These are phyloP conservation scores for Hypotaenidia philippensis DNA, from an alignment of 2,797 vertebrate genomes.

Conservation along the genomic window DNA sequence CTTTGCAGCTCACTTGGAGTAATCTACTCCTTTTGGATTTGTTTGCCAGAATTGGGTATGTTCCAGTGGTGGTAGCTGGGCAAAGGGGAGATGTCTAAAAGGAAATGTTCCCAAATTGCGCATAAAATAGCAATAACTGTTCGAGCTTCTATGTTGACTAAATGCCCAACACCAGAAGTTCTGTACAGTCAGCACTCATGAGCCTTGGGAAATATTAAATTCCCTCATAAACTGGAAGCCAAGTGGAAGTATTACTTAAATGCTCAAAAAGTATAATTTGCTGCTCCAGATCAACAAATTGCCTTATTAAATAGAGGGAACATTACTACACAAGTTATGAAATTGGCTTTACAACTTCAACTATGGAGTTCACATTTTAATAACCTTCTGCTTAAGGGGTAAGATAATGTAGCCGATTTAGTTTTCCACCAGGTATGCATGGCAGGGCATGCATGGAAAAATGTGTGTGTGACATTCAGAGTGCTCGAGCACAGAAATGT, in stretches of 20 bases:
- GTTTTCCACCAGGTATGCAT: background rate
- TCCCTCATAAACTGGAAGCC: slow-evolving; percentile 64
- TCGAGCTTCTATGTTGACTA: slow-evolving; percentile 61
- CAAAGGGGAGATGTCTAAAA: slow-evolving; percentile 4
- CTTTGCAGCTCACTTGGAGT: background rate
- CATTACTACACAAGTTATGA: slow-evolving; percentile 41
- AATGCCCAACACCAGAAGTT: slow-evolving; percentile 55
- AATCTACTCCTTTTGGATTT: background rate
- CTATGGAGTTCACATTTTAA: background rate
- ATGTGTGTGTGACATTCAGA: background rate
- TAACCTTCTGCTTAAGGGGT: background rate
- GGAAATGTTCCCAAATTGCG: slow-evolving; percentile 41
- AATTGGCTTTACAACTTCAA: slow-evolving; percentile 29
- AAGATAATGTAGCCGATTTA: background rate
- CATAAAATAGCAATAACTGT: slow-evolving; percentile 68
- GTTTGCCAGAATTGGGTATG: background rate
- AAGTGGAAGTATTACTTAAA: slow-evolving; percentile 66
- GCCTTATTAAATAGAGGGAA: slow-evolving; percentile 53
- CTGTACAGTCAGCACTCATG: slow-evolving; percentile 63
- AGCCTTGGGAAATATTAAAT: slow-evolving; percentile 55
- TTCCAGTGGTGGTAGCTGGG: background rate
- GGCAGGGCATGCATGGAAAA: background rate
- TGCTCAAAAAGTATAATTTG: slow-evolving; percentile 60
- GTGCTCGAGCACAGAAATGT: background rate
- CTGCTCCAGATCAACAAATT: slow-evolving; percentile 33